phyloP scores from a whole-genome alignment of 2,113 vertebrate species.

The Neotragus pygmaeus region DNA sequence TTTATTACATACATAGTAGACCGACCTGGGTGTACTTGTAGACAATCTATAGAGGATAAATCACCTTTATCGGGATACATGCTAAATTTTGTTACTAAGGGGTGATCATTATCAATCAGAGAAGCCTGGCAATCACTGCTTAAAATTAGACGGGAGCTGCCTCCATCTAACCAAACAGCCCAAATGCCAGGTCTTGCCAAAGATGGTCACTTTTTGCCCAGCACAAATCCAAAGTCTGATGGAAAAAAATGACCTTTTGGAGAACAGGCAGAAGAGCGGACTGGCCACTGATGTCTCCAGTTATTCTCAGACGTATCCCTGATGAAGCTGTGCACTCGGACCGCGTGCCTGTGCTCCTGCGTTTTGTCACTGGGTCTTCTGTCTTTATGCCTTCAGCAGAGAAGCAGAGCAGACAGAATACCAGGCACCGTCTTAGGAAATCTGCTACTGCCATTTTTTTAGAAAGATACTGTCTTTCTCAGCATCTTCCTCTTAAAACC shows the following conservation, averaged over 20 bases:
- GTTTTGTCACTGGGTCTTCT: neutral
- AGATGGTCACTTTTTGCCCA: neutral
- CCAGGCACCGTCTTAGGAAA: neutral
- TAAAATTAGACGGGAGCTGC: neutral
- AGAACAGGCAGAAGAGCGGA: neutral
- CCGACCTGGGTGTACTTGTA: neutral
- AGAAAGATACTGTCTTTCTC: neutral
- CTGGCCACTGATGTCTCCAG: neutral
- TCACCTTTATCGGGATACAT: neutral
- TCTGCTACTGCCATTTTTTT: neutral
- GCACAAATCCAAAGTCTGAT: neutral
- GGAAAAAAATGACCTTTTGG: neutral
- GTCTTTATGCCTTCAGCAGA: neutral
- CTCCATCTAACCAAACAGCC: neutral
- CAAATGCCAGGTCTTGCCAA: neutral
- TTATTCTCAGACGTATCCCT: neutral
- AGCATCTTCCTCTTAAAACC: neutral
- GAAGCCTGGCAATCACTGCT: neutral
- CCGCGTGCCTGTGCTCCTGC: rapidly evolving
- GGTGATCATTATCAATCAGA: neutral
- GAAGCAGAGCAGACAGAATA: neutral
- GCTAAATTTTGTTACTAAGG: neutral
- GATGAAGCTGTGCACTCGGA: neutral
- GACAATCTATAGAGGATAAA: neutral
- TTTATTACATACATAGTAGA: neutral